These are phyloP conservation scores for Tinea semifulvella DNA, from an alignment of 2,888 invertebrate species.

Conservation along the genomic window DNA sequence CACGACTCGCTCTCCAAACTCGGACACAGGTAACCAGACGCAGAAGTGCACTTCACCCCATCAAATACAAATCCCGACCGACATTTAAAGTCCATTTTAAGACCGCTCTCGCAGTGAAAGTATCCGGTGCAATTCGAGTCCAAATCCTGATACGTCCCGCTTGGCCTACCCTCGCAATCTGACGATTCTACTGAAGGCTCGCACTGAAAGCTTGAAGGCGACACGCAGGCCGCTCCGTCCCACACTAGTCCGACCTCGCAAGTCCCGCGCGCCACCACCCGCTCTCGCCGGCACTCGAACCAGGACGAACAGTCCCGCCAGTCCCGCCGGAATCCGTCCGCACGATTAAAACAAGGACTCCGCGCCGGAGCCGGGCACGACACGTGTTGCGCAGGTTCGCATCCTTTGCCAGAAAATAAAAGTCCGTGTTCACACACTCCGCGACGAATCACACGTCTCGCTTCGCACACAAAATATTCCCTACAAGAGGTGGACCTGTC, in stretches of 20 bases:
- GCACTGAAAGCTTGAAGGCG: constrained; percentile 45
- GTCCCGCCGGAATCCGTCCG: constrained; percentile 51
- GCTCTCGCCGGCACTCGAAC: constrained; percentile 56
- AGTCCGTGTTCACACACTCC: constrained; percentile 63
- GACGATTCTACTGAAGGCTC: constrained; percentile 46
- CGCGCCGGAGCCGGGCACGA: constrained; percentile 52
- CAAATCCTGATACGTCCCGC: constrained; percentile 64
- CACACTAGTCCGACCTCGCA: constrained; percentile 56
- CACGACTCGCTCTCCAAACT: constrained; percentile 60
- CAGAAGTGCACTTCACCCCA: constrained; percentile 47
- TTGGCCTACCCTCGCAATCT: constrained; percentile 55
- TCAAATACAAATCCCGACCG: constrained; percentile 47
- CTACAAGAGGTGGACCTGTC: constrained; percentile 63
- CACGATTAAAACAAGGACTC: constrained; percentile 52
- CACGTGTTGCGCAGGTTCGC: constrained; percentile 49
- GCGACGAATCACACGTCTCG: constrained; percentile 56
- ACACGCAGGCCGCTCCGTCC: constrained; percentile 56
- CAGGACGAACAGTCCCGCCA: constrained; percentile 58
- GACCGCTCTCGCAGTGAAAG: constrained; percentile 53
- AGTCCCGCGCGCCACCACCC: constrained; percentile 47
- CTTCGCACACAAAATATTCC: constrained; percentile 67
- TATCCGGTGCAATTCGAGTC: constrained; percentile 61
- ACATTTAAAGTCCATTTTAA: constrained; percentile 48
- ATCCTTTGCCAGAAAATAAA: constrained; percentile 60
- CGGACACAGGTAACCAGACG: constrained; percentile 47